Evolutionary conservation across 2,797 vertebrate species (phyloP).

Genomic region (Anguilla obscura): DNA sequence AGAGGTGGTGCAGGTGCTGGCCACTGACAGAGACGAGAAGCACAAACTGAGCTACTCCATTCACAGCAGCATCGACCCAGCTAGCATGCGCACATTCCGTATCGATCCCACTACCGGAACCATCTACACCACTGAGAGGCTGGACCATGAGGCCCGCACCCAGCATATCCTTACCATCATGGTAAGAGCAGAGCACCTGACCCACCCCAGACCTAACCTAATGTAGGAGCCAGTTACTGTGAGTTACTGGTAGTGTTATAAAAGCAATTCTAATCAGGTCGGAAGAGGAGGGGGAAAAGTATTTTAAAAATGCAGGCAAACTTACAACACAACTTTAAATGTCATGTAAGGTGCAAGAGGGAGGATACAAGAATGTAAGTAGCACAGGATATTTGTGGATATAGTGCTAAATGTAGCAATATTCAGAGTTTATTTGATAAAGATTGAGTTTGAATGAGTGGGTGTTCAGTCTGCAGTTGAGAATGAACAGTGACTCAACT

Average conservation of each 20-base stretch:
- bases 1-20: conserved; percentile 88
- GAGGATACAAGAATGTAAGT: neutral
- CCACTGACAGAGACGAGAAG: conserved; percentile 88
- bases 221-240: neutral
- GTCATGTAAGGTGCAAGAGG: neutral
- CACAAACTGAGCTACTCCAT: conserved; percentile 87
- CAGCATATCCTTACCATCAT: conserved; percentile 92
- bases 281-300: too few species aligned
- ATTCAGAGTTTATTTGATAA: neutral
- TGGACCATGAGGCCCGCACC: conserved; percentile 91
- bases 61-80: conserved; percentile 88
- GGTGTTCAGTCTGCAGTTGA: neutral
- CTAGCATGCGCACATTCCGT: conserved; percentile 86
- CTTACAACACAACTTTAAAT: neutral
- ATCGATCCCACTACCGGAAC: conserved; percentile 83
- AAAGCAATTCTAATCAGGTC: too few species aligned
- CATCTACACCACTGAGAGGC: conserved; percentile 83
- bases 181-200: conserved; percentile 67
- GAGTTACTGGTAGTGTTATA: too few species aligned
- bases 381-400: neutral
- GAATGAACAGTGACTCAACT: neutral
- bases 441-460: neutral
- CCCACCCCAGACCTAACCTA: too few species aligned
- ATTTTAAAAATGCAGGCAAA: neutral
- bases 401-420: neutral